Percentiles rank a stretch among this genome's conserved stretches.
Conservation (phyloP, 2,888 invertebrate genomes). For the Drosophila mulleri region DNA sequence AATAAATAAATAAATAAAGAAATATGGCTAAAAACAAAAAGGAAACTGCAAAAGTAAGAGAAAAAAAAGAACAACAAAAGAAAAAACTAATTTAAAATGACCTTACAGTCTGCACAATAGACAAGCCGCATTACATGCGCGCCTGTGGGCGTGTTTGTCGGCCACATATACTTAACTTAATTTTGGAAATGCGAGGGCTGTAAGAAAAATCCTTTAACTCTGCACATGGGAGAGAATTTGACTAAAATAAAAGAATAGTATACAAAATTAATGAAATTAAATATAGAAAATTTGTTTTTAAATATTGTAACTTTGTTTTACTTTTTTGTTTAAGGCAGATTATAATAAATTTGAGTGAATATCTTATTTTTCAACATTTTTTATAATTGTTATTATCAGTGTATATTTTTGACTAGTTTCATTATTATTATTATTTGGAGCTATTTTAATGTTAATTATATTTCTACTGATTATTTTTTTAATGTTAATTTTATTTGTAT, state of each 20-base stretch:
- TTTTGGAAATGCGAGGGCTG: constrained; percentile 45
- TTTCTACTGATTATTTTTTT: too few species aligned
- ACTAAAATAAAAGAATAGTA: too few species aligned
- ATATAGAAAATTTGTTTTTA: background rate
- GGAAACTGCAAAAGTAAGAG: constrained; percentile 25
- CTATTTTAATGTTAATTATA: too few species aligned
- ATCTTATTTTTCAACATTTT: too few species aligned
- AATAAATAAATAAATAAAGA: constrained; percentile 4
- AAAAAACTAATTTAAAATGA: constrained; percentile 77
- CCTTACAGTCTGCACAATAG: constrained; percentile 63
- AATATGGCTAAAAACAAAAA: background rate
- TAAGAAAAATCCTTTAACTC: background rate
- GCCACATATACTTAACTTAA: constrained; percentile 61
- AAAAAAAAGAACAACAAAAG: constrained; percentile 24
- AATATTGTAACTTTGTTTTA: too few species aligned
- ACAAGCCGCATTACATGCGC: constrained; percentile 49
- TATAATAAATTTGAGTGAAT: too few species aligned
- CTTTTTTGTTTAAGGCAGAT: too few species aligned
- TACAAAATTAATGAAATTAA: background rate
- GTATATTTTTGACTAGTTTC: too few species aligned
- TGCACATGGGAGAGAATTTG: too few species aligned
- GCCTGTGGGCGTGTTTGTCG: constrained; percentile 24
- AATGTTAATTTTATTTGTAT: too few species aligned
- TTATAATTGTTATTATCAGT: too few species aligned
- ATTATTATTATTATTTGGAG: too few species aligned